Evolutionary conservation across 2,888 invertebrate genomes (phyloP).

Genomic region (Thysanoteuthis rhombus): DNA sequence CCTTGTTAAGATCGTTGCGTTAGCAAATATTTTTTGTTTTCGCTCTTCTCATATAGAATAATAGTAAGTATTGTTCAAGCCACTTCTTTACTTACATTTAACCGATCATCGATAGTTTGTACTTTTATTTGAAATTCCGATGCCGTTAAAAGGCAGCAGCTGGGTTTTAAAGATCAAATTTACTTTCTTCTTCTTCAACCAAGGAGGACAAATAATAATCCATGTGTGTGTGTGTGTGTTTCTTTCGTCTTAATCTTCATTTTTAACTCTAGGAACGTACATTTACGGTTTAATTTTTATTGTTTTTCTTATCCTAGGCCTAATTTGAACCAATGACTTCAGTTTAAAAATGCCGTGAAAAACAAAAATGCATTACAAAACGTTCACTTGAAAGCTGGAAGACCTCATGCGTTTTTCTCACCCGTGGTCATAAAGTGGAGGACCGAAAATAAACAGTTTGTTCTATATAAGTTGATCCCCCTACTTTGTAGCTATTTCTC

Average conservation of each 20-base stretch:
- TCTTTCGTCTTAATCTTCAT: too few species aligned
- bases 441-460: neutral
- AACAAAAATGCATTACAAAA: neutral
- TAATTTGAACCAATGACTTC: neutral
- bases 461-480: neutral
- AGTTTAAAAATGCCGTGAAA: neutral
- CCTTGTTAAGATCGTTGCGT: neutral
- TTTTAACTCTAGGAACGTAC: neutral
- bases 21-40: neutral
- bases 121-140: neutral
- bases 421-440: slow-evolving; percentile 37
- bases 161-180: neutral
- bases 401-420: slow-evolving; percentile 49
- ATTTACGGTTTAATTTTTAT: neutral
- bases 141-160: neutral
- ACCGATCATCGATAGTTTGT: neutral
- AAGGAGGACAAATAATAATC: slow-evolving; percentile 59
- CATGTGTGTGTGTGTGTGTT: slow-evolving; percentile 61
- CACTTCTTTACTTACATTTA: neutral
- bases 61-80: neutral
- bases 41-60: neutral
- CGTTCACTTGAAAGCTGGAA: neutral
- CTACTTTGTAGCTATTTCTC: neutral
- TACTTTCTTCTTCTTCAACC: slow-evolving; percentile 12
- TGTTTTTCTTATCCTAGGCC: neutral